Evolutionary conservation across 2,113 vertebrate species (phyloP).

Genomic region (Fregetta grallaria): DNA sequence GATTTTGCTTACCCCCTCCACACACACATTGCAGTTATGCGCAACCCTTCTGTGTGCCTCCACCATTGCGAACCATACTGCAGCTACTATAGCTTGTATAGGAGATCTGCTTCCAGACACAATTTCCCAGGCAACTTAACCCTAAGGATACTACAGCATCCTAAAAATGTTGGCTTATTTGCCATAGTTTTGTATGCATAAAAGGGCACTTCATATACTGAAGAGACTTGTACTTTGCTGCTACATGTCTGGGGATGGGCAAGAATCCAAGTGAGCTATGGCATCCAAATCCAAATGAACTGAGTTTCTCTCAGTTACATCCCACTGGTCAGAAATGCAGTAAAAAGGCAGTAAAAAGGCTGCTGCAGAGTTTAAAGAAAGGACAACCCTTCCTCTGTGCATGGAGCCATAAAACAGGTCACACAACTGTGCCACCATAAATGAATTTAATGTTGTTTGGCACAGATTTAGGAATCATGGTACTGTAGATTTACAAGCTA

Average conservation of each 20-base stretch:
- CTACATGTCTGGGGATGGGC: neutral
- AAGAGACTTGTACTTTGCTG: neutral
- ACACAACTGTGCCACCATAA: neutral
- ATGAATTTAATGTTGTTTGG: constrained; percentile 6
- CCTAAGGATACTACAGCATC: neutral
- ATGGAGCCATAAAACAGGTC: neutral
- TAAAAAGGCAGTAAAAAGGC: neutral
- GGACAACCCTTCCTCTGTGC: neutral
- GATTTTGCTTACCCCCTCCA: neutral
- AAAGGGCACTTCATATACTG: neutral
- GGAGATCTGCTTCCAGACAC: neutral
- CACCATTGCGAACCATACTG: rapidly evolving
- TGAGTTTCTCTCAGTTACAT: neutral
- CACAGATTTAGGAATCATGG: neutral
- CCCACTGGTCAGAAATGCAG: neutral
- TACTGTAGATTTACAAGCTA: neutral
- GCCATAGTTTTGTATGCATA: neutral
- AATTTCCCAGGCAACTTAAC: neutral
- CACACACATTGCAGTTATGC: rapidly evolving
- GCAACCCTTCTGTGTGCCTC: neutral
- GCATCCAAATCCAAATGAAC: neutral
- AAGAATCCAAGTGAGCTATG: neutral
- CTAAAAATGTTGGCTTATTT: neutral
- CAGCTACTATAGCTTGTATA: neutral
- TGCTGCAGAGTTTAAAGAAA: neutral